Conservation (phyloP, 2,888 invertebrate genomes). For the Yponomeuta evonymella region DNA sequence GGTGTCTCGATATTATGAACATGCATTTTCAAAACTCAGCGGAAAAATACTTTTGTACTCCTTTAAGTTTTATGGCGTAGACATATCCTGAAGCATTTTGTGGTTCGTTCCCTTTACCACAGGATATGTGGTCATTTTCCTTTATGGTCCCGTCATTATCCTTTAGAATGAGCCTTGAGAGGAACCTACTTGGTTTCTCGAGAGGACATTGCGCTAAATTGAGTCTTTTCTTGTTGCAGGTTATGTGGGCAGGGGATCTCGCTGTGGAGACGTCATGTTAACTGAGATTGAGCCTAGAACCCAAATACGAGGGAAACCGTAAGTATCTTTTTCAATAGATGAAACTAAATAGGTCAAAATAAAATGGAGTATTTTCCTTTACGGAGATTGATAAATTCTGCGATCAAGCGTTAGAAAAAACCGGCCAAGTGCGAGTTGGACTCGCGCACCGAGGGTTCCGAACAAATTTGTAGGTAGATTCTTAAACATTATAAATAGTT, state of each 20-base stretch:
- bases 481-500: too few relatives aligned
- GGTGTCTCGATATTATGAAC: too few relatives aligned
- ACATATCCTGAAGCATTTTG: neutral
- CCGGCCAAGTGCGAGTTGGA: too few relatives aligned
- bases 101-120: neutral
- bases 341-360: neutral
- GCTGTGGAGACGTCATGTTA: conserved; percentile 49
- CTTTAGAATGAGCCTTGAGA: neutral
- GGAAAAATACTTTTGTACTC: too few relatives aligned
- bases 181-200: neutral
- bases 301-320: conserved; percentile 45
- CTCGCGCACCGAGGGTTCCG: too few relatives aligned
- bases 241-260: conserved; percentile 34
- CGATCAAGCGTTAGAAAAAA: too few relatives aligned
- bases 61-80: neutral
- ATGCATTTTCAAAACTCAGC: too few relatives aligned
- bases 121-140: neutral
- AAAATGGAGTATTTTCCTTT: too few relatives aligned
- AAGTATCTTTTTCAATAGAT: conserved; percentile 26
- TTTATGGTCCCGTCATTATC: neutral
- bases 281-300: conserved; percentile 54
- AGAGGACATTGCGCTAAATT: neutral
- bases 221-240: conserved; percentile 41
- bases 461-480: too few relatives aligned
- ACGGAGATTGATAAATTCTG: too few relatives aligned